A percentile compares a stretch with the other conserved stretches of the same genome.
These are phyloP conservation scores for Musca vetustissima DNA, from an alignment of 1,140 invertebrate species.

Conservation along the genomic window DNA sequence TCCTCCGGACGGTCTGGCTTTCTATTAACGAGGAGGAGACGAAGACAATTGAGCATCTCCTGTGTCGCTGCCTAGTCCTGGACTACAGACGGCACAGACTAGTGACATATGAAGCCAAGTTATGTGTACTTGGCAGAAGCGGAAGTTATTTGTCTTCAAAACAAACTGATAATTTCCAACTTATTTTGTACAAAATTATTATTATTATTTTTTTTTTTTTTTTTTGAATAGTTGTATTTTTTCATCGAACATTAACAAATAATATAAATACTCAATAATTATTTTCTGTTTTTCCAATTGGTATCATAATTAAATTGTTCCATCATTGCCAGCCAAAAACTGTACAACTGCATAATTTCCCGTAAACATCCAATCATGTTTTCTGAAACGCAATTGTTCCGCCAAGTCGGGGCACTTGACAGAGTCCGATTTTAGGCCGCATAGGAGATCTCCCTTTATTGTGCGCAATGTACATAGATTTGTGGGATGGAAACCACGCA, in stretches of 20 bases:
- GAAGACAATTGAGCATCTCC: no score
- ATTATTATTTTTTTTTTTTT: neutral
- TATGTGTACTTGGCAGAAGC: no score
- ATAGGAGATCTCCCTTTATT: conserved; percentile 87
- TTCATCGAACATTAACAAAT: neutral
- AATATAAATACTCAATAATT: no score
- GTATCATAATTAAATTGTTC: neutral
- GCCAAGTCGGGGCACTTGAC: conserved; percentile 56
- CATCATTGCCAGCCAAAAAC: conserved; percentile 28
- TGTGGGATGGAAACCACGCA: conserved; percentile 81
- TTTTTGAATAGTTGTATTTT: neutral
- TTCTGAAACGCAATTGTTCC: conserved; percentile 62
- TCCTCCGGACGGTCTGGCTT: no score
- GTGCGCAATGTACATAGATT: conserved; percentile 83
- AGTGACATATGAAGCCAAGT: no score
- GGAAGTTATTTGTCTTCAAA: no score
- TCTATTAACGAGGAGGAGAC: no score
- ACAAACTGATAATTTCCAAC: neutral
- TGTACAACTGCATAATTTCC: conserved; percentile 76
- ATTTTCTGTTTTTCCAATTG: neutral
- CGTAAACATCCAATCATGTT: conserved; percentile 82
- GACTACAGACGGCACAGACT: no score
- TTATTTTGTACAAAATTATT: neutral
- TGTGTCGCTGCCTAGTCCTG: no score
- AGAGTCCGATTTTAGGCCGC: conserved; percentile 64